Evolutionary conservation across 2,113 vertebrate genomes (phyloP), one percentile per base, ranked within the genome.

Genomic region (Porphyrio hochstetteri): DNA sequence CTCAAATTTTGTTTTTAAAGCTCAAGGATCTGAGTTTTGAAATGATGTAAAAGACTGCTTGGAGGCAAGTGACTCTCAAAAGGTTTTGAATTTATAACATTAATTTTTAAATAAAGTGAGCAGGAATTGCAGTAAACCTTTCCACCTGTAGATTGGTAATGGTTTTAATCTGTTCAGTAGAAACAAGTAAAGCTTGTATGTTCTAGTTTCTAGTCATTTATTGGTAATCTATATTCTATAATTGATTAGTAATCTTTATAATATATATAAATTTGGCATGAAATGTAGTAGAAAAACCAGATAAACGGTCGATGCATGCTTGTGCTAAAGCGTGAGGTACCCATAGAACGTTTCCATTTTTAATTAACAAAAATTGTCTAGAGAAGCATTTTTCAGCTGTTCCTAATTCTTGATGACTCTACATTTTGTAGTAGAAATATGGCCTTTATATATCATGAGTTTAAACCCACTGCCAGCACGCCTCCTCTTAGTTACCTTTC

Each of bases 1-100:
- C 70, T 94, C 57, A 57, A 77, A 75, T 56, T 80, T 61, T 97
- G 80, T 82, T 90, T 92, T 97, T 97, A 86, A 97, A 96, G 72
- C 88, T 92, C 72, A 70, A 72, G 79, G 71, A 86, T 68, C 38
- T 82, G 78, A 83, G 84, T 83, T 92, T 97, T 94, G 84, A 96
- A 95, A 87, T 69, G 4, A 36, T 92, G 82, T 71, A 36, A 86
- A 72, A 75, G 81, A 27, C 46, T 27, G 69, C 93, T 97, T 20
- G 44, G 72, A 87, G 72, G 85, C 78, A 92, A 94, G 94, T 83
- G 44, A 64, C 70, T 91, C 38, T 91, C 87, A 94, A 61, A 92
- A 87, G 64, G 48, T 77, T 95, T 96, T 93, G 75, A 91, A 96
- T 86, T 92, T 44, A n/a, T 20, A 69, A 71, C 4, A 4, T 81